Conservation (phyloP, 2,113 vertebrate species). For the Deroptyus accipitrinus region DNA sequence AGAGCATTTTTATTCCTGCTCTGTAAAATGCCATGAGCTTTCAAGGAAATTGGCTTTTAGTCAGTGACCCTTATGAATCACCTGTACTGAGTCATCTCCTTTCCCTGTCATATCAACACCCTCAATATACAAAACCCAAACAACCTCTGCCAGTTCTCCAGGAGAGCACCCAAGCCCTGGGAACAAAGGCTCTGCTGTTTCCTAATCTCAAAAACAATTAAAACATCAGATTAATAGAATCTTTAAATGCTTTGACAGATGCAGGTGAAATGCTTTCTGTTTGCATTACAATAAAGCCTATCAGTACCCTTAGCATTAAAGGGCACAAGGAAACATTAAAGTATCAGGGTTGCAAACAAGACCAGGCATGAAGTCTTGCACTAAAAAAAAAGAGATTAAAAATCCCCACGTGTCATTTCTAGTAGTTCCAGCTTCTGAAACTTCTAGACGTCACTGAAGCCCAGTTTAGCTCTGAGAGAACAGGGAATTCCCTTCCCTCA, state of each 20-base stretch:
- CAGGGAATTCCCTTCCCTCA: slow-evolving; percentile 6
- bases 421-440: neutral
- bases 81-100: slow-evolving; percentile 40
- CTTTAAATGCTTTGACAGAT: slow-evolving; percentile 66
- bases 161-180: neutral
- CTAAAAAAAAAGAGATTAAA: neutral
- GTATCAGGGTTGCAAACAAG: neutral
- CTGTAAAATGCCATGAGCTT: neutral
- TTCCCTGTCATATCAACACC: slow-evolving; percentile 36
- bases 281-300: slow-evolving; percentile 67
- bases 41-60: neutral
- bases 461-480: neutral
- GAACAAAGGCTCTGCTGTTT: slow-evolving; percentile 68
- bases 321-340: slow-evolving; percentile 51
- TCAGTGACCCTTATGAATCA: neutral
- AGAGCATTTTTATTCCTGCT: neutral
- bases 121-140: slow-evolving; percentile 53
- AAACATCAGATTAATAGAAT: slow-evolving; percentile 70
- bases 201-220: slow-evolving; percentile 67
- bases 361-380: neutral
- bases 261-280: slow-evolving; percentile 51
- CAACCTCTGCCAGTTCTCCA: slow-evolving; percentile 33
- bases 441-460: neutral
- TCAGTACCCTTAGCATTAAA: slow-evolving; percentile 58
- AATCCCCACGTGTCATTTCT: neutral